Evolutionary conservation across 2,113 vertebrate species (phyloP).

Genomic region (Oxyura jamaicensis): DNA sequence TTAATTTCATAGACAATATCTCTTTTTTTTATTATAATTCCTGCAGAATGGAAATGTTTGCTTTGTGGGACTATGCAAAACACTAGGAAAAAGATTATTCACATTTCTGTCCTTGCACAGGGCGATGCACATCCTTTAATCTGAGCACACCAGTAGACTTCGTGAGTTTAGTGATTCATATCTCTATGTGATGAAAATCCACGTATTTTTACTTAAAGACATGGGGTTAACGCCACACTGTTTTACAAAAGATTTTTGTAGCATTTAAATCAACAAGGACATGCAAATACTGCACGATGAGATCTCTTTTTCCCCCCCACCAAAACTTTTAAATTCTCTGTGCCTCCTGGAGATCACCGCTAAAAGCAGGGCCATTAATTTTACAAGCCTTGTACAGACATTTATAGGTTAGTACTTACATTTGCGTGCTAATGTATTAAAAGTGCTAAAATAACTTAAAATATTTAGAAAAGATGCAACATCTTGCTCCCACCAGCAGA

Average conservation of each 20-base stretch:
- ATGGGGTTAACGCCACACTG: background rate
- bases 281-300: background rate
- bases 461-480: background rate
- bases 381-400: background rate
- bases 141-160: background rate
- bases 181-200: background rate
- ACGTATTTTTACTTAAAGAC: background rate
- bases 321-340: background rate
- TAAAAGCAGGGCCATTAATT: background rate
- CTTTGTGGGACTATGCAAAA: background rate
- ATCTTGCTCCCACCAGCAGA: background rate
- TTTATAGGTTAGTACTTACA: background rate
- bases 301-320: background rate
- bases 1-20: background rate
- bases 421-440: background rate
- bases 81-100: background rate
- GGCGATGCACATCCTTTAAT: background rate
- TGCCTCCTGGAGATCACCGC: background rate
- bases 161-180: background rate
- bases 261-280: background rate
- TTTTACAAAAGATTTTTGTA: background rate
- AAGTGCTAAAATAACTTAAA: background rate
- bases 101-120: background rate
- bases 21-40: rapidly evolving
- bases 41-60: background rate